Percentiles rank a stretch among this genome's conserved stretches.
These are phyloP conservation scores for Theretra japonica DNA, from an alignment of 2,888 invertebrate genomes.

Conservation along the genomic window DNA sequence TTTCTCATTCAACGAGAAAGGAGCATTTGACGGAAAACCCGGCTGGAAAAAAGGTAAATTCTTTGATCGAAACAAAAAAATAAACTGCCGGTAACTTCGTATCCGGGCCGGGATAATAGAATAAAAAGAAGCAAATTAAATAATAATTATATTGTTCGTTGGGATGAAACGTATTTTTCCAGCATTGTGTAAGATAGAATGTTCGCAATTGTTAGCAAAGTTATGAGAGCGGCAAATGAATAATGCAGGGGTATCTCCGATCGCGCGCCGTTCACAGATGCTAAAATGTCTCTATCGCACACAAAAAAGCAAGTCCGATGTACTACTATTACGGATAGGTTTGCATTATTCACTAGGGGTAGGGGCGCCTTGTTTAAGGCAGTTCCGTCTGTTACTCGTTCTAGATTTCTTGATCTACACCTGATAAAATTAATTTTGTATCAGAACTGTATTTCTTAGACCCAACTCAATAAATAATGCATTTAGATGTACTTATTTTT, in stretches of 20 bases:
- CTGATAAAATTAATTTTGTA: not conserved
- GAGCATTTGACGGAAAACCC: conserved; percentile 43
- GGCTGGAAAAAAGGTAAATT: conserved; percentile 41
- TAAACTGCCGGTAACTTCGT: conserved; percentile 33
- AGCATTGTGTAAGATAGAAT: conserved; percentile 40
- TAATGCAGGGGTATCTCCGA: conserved; percentile 40
- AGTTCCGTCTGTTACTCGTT: not conserved
- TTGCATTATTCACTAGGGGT: conserved; percentile 16
- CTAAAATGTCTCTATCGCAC: conserved; percentile 34
- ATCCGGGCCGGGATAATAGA: conserved; percentile 42
- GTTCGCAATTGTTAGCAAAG: conserved; percentile 43
- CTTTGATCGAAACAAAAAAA: conserved; percentile 43
- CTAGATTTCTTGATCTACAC: not conserved
- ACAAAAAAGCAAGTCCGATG: not conserved
- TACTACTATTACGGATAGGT: not conserved
- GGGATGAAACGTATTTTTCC: conserved; percentile 42
- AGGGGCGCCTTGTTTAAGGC: not conserved
- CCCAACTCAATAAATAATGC: too few species aligned
- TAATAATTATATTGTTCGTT: conserved; percentile 48
- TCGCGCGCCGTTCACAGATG: conserved; percentile 12
- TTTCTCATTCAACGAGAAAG: conserved; percentile 38
- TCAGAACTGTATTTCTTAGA: not conserved
- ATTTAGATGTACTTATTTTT: too few species aligned
- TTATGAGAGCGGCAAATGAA: conserved; percentile 46
- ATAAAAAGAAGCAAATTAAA: conserved; percentile 49